Evolutionary conservation across 2,113 vertebrate species (phyloP), one percentile per base, ranked within the genome.

Genomic region (Anguilla rostrata): DNA sequence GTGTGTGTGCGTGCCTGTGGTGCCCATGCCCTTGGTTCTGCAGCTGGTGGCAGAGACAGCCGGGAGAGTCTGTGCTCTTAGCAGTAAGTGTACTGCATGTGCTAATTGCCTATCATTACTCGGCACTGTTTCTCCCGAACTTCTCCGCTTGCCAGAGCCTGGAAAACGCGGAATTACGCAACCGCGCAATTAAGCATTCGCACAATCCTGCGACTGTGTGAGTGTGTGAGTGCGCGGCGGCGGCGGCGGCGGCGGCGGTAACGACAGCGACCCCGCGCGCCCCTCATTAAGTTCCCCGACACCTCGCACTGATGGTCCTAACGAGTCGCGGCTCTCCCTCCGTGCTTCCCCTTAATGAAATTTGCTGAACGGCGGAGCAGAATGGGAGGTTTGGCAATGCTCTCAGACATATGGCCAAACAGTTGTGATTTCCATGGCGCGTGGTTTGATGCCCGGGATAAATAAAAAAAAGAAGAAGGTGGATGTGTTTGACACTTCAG

Each of bases 401-500:
- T 89, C 91, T 86, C 90, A 93, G 96, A 94, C 97, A 98, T 98
- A 98, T 98, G 98, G 97, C 93, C 92, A 95, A 97, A 96, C 97
- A 99, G 97, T 97, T 97, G 96, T 95, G 95, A 95, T 95, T 93
- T 95, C 95, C 93, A 94, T 96, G 96, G 96, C 96, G 91, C 94
- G 94, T 88, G 20, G 91, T 93, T 93, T 90, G 87, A 90, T 83
- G 92, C 96, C 95, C 95, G 94, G 90, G 94, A 6, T 46, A 9
- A 9, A 46, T 1, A 46, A 46, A 46, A 46, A 9, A 9, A 46
- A 46, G 2, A 46, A 46, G 93, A 93, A 96, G 94, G 94, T 93
- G 93, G 91, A 91, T 91, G 92, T 92, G 95, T 95, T 94, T 90
- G 87, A 93, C 94, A 95, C 89, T 92, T 88, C 90, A 92, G 94